phyloP scores from a whole-genome alignment of 92 coral and sea anemone genomes.

The Parazoanthus swiftii region DNA sequence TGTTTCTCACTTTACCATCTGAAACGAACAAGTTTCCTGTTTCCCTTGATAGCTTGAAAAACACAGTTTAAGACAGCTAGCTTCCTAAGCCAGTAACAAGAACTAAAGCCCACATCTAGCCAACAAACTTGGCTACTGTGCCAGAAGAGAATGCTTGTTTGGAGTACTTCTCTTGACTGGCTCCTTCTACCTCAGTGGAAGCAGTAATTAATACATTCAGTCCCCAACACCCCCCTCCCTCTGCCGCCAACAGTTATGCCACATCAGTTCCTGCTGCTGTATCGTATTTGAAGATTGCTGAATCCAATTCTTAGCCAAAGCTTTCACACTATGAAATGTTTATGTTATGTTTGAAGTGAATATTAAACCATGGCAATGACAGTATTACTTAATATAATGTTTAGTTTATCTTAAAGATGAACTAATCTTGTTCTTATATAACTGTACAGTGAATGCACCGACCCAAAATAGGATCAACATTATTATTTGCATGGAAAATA shows the following conservation, averaged over 20 bases:
- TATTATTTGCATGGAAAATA: constrained; percentile 35
- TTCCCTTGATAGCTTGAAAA: no score
- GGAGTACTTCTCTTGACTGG: no score
- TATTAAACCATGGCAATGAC: neutral
- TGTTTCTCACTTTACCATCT: neutral
- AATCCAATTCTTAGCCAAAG: neutral
- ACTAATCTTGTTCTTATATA: neutral
- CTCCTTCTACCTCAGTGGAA: no score
- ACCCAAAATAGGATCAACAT: neutral
- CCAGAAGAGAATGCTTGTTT: no score
- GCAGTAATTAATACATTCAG: no score
- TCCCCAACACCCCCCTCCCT: neutral
- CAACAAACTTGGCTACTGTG: no score
- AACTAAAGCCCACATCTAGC: no score
- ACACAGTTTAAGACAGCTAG: neutral
- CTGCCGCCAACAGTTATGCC: neutral
- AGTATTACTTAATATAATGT: neutral
- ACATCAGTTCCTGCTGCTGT: no score
- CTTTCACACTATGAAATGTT: neutral
- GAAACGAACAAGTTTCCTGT: neutral
- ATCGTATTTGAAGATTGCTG: neutral
- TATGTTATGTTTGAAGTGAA: neutral
- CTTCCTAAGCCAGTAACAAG: no score
- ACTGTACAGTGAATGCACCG: constrained; percentile 26
- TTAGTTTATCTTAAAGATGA: neutral